phyloP scores from a whole-genome alignment of 2,888 invertebrate genomes.

The Glaucopsyche alexis region DNA sequence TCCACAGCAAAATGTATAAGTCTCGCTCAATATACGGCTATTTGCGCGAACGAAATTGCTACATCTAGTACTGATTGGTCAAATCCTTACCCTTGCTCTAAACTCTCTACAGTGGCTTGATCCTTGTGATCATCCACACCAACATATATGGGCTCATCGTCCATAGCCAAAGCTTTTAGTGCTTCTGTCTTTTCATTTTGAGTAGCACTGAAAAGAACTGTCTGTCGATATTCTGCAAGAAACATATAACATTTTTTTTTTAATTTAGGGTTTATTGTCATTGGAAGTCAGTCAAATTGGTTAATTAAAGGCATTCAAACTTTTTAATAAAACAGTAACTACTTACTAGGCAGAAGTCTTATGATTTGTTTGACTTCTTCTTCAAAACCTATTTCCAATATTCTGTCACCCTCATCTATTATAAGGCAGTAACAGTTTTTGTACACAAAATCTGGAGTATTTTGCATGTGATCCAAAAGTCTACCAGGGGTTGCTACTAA shows the following conservation, averaged over 20 bases:
- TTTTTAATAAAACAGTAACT: background rate
- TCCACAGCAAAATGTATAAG: too few species aligned
- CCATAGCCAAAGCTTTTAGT: constrained; percentile 91
- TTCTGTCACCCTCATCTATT: constrained; percentile 98
- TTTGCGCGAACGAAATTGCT: too few species aligned
- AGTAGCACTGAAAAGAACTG: constrained; percentile 98
- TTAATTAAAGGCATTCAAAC: too few species aligned
- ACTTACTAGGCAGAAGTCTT: constrained; percentile 93
- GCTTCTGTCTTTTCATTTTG: constrained; percentile 95
- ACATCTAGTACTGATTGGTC: background rate
- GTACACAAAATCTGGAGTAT: constrained; percentile 90
- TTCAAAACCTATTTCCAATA: constrained; percentile 98
- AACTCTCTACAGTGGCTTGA: constrained; percentile 89
- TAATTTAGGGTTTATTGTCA: too few species aligned
- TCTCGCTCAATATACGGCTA: too few species aligned
- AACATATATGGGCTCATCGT: constrained; percentile 95
- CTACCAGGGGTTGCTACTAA: constrained; percentile 98
- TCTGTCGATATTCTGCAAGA: constrained; percentile 91
- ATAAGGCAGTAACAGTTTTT: constrained; percentile 79
- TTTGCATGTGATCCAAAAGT: constrained; percentile 95
- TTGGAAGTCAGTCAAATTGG: too few species aligned
- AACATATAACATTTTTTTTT: background rate
- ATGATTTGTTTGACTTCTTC: constrained; percentile 98
- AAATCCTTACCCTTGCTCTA: constrained; percentile 84
- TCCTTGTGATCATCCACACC: constrained; percentile 95